Base-by-base conservation (phyloP, 2,113 vertebrate species). In the Erythrocercus mccallii region DNA sequence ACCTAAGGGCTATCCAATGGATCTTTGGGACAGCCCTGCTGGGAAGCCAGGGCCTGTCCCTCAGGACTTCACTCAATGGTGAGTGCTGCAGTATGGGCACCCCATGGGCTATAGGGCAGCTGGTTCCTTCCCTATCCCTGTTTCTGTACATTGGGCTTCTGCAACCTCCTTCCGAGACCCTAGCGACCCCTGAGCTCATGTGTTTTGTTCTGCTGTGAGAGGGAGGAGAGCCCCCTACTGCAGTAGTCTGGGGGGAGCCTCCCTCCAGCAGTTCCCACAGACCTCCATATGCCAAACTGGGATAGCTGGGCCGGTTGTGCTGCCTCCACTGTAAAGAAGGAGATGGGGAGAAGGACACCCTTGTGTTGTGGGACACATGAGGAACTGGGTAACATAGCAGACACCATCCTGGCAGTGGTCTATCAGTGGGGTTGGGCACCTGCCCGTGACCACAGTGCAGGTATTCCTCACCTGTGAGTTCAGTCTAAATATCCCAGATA, bases 401-500 rank as follows among this genome's bases (percentile, higher is more conserved):
- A 3, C 1, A 90, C 37, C 48, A 57, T 17, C 16, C 40, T 72
- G 40, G 45, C 53, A 76, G 53, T 3, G 0, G 12, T 24, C 27
- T 56, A 5, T 70, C 22, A 31, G 22, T 24, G 20, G 20, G 11
- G 15, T 30, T 44, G 31, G 19, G 11, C 16, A 78, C 2, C 1
- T 18, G 72, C 10, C 14, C 0, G 0, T 0, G 1, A 70, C n/a
- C 25, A 45, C 81, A 70, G 51, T 24, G 33, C 57, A 94, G 16
- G 35, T 38, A 74, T 58, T 47, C 30, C 23, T 70, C 37, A 54
- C 23, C 56, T 50, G 1, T 62, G 66, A 83, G 42, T 38, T 90
- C 45, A 77, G 35, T 40, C 57, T 57, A 85, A 51, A 89, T 31
- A 66, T 23, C 64, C 21, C 27, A 31, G 30, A 15, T 60, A 82